Evolutionary conservation across 2,888 invertebrate species (phyloP).

Genomic region (Gordius sp.): DNA sequence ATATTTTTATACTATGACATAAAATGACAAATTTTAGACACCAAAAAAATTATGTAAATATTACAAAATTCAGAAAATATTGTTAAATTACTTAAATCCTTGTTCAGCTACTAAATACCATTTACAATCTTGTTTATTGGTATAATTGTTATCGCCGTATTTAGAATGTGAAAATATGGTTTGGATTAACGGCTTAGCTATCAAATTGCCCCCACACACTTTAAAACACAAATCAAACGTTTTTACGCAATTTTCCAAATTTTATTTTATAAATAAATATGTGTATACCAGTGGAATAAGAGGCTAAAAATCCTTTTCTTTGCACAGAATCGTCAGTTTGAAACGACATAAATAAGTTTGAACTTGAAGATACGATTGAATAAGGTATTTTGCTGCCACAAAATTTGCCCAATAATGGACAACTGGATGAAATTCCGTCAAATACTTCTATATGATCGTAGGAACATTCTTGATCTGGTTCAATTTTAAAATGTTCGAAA

Average conservation of each 20-base stretch:
- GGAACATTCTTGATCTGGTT: slow-evolving; percentile 80
- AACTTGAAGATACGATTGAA: slow-evolving; percentile 28
- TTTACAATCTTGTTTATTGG: slow-evolving; percentile 63
- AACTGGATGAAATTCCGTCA: slow-evolving; percentile 64
- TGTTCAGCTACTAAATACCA: slow-evolving; percentile 68
- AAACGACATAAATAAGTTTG: slow-evolving; percentile 46
- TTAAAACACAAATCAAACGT: too few relatives aligned
- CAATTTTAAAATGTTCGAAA: slow-evolving; percentile 74
- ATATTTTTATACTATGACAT: slow-evolving; percentile 29
- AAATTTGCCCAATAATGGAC: slow-evolving; percentile 54
- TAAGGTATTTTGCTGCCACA: slow-evolving; percentile 55
- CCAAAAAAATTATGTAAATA: too few relatives aligned
- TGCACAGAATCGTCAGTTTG: slow-evolving; percentile 82
- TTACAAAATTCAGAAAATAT: slow-evolving; percentile 13
- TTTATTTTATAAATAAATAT: too few relatives aligned
- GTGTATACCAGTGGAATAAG: slow-evolving; percentile 69
- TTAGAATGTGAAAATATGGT: slow-evolving; percentile 78
- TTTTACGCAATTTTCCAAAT: too few relatives aligned
- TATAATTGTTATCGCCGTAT: slow-evolving; percentile 67
- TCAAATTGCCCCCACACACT: slow-evolving; percentile 58
- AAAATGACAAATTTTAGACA: too few relatives aligned
- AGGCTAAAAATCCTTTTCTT: slow-evolving; percentile 67
- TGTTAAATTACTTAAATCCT: slow-evolving; percentile 34
- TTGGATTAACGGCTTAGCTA: slow-evolving; percentile 49
- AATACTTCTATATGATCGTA: slow-evolving; percentile 81